These are phyloP conservation scores for Acromyrmex echinatior DNA, from an alignment of 1,140 invertebrate species.

Conservation along the genomic window DNA sequence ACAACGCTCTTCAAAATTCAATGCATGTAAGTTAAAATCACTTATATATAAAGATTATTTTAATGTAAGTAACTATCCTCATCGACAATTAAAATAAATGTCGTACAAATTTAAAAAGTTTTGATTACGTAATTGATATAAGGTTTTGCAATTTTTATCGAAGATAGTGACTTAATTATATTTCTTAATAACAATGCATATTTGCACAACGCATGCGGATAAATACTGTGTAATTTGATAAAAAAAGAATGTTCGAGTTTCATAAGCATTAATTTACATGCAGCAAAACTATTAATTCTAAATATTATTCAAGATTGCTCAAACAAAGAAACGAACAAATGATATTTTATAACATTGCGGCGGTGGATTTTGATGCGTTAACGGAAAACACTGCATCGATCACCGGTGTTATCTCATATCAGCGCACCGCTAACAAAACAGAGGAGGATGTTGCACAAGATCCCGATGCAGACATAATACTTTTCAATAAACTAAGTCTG, in stretches of 20 bases:
- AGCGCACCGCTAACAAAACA: conserved; percentile 53
- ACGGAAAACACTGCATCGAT: conserved; percentile 64
- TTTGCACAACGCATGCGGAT: neutral
- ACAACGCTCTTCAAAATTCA: conserved; percentile 81
- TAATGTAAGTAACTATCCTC: neutral
- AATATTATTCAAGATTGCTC: conserved; percentile 74
- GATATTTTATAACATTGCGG: conserved; percentile 80
- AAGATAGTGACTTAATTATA: neutral
- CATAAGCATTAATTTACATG: neutral
- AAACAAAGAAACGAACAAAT: conserved; percentile 69
- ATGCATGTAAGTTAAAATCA: conserved; percentile 82
- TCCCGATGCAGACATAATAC: conserved; percentile 53
- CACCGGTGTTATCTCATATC: conserved; percentile 76
- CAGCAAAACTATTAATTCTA: neutral
- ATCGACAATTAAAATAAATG: neutral
- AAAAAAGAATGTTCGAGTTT: neutral
- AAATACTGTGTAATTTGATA: neutral
- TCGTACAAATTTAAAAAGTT: neutral
- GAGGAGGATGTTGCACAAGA: conserved; percentile 68
- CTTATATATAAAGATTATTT: conserved; percentile 21
- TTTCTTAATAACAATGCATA: neutral
- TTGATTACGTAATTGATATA: neutral
- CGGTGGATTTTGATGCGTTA: conserved; percentile 75
- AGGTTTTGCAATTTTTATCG: neutral
- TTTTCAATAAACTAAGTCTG: conserved; percentile 77